Conservation (phyloP, 2,888 invertebrate genomes). For the Leptinotarsa juncta region DNA sequence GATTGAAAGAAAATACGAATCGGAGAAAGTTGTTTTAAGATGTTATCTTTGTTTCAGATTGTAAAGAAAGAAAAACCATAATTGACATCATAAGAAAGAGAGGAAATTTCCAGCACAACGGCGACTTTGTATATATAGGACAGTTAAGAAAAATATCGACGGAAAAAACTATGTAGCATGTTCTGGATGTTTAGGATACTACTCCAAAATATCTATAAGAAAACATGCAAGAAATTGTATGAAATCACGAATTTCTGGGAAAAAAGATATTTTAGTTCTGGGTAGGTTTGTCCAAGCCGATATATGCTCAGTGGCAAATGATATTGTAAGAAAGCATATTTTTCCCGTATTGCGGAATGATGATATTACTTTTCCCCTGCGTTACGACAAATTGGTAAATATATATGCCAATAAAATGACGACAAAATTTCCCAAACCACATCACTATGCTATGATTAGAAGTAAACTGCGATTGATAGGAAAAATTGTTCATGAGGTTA, state of each 20-base stretch:
- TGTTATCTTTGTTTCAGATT: background rate
- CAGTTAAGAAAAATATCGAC: background rate
- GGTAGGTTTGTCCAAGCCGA: slow-evolving; percentile 8
- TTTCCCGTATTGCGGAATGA: slow-evolving; percentile 21
- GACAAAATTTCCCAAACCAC: slow-evolving; percentile 18
- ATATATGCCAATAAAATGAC: slow-evolving; percentile 27
- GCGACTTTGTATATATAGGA: background rate
- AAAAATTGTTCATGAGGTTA: slow-evolving; percentile 4
- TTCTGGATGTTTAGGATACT: background rate
- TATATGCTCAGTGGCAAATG: slow-evolving; percentile 10
- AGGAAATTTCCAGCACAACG: background rate
- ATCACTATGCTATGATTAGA: slow-evolving; percentile 17
- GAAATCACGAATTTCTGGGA: background rate
- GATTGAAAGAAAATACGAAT: background rate
- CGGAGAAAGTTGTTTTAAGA: background rate
- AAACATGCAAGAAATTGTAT: background rate
- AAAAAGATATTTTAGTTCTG: background rate
- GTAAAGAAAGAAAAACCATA: background rate
- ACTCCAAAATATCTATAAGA: background rate
- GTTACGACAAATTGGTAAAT: slow-evolving; percentile 21
- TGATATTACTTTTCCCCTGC: background rate
- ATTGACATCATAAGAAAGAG: background rate
- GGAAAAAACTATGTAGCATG: background rate
- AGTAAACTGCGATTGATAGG: too few species aligned
- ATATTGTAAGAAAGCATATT: slow-evolving; percentile 9